Percentiles rank a stretch among this genome's conserved stretches.
Conservation (phyloP, 2,888 invertebrate species). For the Barypeithes pellucidus region DNA sequence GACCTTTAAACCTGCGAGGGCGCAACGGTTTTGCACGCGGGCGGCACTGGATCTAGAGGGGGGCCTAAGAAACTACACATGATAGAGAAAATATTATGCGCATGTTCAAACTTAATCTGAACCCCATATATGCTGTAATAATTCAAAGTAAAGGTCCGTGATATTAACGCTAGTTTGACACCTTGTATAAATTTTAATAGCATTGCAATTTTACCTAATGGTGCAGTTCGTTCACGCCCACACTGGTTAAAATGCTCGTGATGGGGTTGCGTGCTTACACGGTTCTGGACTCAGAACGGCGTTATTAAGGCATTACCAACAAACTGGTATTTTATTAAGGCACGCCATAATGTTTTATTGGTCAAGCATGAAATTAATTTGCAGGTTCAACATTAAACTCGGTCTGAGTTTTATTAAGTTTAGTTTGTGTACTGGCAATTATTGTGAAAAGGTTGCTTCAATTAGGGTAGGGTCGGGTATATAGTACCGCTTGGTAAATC, state of each 20-base stretch:
- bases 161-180: not conserved
- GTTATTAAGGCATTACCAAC: conserved; percentile 45
- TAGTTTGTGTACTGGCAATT: conserved; percentile 5
- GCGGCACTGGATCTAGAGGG: too few relatives aligned
- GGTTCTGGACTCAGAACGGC: conserved; percentile 17
- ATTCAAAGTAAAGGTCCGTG: not conserved
- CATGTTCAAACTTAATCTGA: too few relatives aligned
- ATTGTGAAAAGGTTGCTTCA: not conserved
- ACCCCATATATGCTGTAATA: too few relatives aligned
- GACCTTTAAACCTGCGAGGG: too few relatives aligned
- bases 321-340: conserved; percentile 42
- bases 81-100: too few relatives aligned
- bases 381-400: conserved; percentile 22
- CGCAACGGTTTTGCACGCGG: too few relatives aligned
- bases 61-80: too few relatives aligned
- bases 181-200: conserved; percentile 12
- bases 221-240: conserved; percentile 31
- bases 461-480: too few relatives aligned
- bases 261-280: conserved; percentile 38
- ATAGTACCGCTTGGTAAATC: too few relatives aligned
- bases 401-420: conserved; percentile 22
- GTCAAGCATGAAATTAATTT: conserved; percentile 39
- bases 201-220: conserved; percentile 13
- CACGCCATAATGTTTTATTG: conserved; percentile 28
- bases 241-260: conserved; percentile 34